phyloP scores from a whole-genome alignment of 2,113 vertebrate genomes.

The Gallinago media region DNA sequence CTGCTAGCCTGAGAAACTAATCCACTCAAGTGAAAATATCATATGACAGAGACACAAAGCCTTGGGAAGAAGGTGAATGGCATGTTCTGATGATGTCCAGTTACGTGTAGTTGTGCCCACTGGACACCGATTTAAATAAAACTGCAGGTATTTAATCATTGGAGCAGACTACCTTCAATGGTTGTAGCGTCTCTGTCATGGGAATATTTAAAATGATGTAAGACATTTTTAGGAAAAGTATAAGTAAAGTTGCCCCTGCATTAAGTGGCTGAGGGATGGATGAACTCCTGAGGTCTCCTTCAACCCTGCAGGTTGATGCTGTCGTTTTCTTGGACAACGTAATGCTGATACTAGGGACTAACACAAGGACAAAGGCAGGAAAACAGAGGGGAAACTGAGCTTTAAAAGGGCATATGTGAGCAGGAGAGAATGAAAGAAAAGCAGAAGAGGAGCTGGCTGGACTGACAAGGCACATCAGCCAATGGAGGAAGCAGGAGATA shows the following conservation, averaged over 20 bases:
- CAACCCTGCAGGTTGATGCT: neutral
- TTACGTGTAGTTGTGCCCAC: neutral
- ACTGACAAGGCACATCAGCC: neutral
- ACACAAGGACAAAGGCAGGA: neutral
- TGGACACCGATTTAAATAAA: neutral
- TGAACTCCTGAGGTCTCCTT: neutral
- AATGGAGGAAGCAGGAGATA: neutral
- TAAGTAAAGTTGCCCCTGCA: neutral
- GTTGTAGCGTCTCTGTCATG: neutral
- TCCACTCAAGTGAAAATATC: neutral
- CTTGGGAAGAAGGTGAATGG: neutral
- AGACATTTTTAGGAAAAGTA: neutral
- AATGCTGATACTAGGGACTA: neutral
- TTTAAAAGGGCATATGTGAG: neutral
- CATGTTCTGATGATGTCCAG: neutral
- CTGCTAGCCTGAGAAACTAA: neutral
- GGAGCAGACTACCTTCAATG: neutral
- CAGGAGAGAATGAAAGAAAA: neutral
- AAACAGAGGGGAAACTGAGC: neutral
- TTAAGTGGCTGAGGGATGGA: neutral
- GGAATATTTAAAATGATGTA: neutral
- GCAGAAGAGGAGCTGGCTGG: neutral
- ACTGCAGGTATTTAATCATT: neutral
- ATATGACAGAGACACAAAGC: neutral
- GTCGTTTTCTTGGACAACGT: neutral